A percentile compares a stretch with the other conserved stretches of the same genome.
These are phyloP conservation scores for Alethe diademata DNA, from an alignment of 2,113 vertebrate species.

Conservation along the genomic window DNA sequence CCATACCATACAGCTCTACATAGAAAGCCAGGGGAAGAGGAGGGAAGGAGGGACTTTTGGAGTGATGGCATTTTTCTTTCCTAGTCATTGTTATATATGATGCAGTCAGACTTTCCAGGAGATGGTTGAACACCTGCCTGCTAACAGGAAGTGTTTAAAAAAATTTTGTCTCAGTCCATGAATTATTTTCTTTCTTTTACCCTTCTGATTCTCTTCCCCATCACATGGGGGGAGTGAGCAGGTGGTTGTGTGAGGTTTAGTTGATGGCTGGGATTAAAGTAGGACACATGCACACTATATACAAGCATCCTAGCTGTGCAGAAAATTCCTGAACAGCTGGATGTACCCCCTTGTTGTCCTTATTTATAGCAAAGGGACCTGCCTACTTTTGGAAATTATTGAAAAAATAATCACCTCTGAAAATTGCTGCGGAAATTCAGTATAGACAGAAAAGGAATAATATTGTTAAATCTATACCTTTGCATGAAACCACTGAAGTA, in stretches of 20 bases:
- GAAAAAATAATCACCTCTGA: background rate
- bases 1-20: background rate
- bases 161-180: too few species aligned
- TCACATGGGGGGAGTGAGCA: background rate
- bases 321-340: background rate
- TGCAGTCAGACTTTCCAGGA: background rate
- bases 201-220: fast-evolving
- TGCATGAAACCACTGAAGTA: background rate
- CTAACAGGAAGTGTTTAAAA: background rate
- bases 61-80: background rate
- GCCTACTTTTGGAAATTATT: background rate
- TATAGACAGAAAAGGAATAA: background rate
- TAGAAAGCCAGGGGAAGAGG: background rate
- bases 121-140: background rate
- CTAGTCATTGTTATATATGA: background rate
- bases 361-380: background rate
- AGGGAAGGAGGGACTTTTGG: background rate
- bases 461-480: background rate
- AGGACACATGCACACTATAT: background rate
- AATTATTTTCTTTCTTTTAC: background rate
- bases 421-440: background rate
- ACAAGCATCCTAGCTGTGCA: background rate
- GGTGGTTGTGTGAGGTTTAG: background rate
- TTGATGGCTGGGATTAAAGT: background rate
- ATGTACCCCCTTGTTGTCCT: background rate